Conservation (phyloP, 35 echinoderm and acorn worm species). For the Apostichopus parvimensis region DNA sequence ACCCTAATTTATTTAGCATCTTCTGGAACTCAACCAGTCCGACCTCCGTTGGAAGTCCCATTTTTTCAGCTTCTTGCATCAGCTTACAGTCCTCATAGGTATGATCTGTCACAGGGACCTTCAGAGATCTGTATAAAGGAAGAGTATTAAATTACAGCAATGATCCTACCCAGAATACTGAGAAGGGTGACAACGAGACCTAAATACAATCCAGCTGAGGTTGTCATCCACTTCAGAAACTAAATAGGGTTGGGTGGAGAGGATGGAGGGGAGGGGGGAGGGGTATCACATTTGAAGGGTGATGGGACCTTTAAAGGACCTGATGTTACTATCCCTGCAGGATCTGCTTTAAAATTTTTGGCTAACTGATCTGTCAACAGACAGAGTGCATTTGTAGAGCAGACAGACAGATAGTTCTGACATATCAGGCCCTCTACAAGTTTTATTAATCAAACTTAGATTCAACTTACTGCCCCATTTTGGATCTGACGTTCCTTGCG, state of each 20-base stretch:
- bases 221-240: too few relatives aligned
- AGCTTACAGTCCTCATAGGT: constrained; percentile 87
- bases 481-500: constrained; percentile 80
- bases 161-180: not conserved
- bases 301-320: too few relatives aligned
- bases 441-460: not conserved
- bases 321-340: too few relatives aligned
- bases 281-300: too few relatives aligned
- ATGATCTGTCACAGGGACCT: constrained; percentile 88
- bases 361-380: too few relatives aligned
- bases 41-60: constrained; percentile 69
- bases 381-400: too few relatives aligned
- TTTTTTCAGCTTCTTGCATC: constrained; percentile 74
- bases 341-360: too few relatives aligned
- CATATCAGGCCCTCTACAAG: too few relatives aligned
- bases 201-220: too few relatives aligned
- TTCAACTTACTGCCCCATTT: constrained; percentile 81
- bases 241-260: too few relatives aligned
- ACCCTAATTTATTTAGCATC: constrained; percentile 82
- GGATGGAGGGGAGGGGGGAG: too few relatives aligned
- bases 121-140: constrained; percentile 52
- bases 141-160: not conserved
- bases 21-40: constrained; percentile 92
- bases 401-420: too few relatives aligned
- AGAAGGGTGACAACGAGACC: not conserved